Percentiles rank a stretch among this genome's conserved stretches.
Conservation (phyloP, 2,888 invertebrate species). For the Sinhomidia bicolor region DNA sequence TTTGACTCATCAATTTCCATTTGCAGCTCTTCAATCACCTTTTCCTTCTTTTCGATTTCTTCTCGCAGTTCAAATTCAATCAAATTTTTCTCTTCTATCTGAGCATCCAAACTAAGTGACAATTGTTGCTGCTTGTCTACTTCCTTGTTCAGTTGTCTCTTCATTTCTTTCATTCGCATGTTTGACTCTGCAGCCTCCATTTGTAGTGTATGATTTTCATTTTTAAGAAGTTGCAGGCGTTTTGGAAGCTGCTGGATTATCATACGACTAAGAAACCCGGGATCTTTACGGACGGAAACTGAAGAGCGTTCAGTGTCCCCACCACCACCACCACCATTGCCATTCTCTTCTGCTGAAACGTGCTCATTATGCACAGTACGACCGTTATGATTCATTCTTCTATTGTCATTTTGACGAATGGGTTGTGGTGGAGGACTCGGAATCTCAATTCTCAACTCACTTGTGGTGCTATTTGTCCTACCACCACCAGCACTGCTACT, state of each 20-base stretch:
- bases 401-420: constrained; percentile 24
- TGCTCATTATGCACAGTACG: constrained; percentile 1
- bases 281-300: constrained; percentile 57
- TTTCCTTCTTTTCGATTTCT: constrained; percentile 73
- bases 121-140: constrained; percentile 67
- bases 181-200: constrained; percentile 75
- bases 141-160: constrained; percentile 60
- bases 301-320: constrained; percentile 38
- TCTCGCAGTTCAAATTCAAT: constrained; percentile 73
- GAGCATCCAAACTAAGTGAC: constrained; percentile 60
- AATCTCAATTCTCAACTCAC: constrained; percentile 60
- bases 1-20: constrained; percentile 74
- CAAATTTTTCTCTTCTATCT: constrained; percentile 70
- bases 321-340: too few species aligned
- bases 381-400: not conserved
- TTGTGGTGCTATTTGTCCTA: not conserved
- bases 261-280: constrained; percentile 75
- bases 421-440: constrained; percentile 55
- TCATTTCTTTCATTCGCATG: constrained; percentile 71
- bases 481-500: constrained; percentile 15
- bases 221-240: constrained; percentile 79
- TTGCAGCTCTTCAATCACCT: constrained; percentile 74
- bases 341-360: constrained; percentile 26
- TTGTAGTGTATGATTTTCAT: constrained; percentile 80
- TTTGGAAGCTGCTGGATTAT: constrained; percentile 80